phyloP scores from a whole-genome alignment of 2,797 vertebrate species.

The Halcyon badia region DNA sequence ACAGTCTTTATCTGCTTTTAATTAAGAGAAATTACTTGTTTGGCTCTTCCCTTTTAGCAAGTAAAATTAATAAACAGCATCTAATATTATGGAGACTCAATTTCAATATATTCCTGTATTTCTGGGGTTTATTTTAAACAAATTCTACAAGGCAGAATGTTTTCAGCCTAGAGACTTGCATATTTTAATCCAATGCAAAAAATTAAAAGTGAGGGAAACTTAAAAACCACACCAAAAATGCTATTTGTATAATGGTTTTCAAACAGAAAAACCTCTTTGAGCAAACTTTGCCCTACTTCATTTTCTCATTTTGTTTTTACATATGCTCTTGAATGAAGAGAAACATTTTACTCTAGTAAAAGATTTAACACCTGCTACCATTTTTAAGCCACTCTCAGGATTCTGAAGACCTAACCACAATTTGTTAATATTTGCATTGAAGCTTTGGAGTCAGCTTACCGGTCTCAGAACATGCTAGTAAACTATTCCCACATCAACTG shows the following conservation, averaged over 20 bases:
- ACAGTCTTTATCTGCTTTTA: conserved; percentile 5
- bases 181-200: not conserved
- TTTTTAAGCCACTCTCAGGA: not conserved
- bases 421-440: not conserved
- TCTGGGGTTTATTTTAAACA: not conserved
- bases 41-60: not conserved
- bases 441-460: not conserved
- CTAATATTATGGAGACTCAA: not conserved
- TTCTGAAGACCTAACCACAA: not conserved
- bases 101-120: not conserved
- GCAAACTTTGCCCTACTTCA: not conserved
- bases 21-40: not conserved
- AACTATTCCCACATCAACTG: not conserved
- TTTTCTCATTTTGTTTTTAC: not conserved
- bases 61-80: not conserved
- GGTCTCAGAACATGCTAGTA: not conserved
- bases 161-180: not conserved
- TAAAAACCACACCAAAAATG: not conserved
- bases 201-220: not conserved
- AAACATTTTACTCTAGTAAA: not conserved
- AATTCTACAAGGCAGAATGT: not conserved
- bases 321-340: not conserved
- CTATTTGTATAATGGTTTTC: not conserved
- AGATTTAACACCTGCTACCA: not conserved
- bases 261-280: not conserved